Evolutionary conservation across 2,888 invertebrate genomes (phyloP).

Genomic region (Exephanes ischioxanthus): DNA sequence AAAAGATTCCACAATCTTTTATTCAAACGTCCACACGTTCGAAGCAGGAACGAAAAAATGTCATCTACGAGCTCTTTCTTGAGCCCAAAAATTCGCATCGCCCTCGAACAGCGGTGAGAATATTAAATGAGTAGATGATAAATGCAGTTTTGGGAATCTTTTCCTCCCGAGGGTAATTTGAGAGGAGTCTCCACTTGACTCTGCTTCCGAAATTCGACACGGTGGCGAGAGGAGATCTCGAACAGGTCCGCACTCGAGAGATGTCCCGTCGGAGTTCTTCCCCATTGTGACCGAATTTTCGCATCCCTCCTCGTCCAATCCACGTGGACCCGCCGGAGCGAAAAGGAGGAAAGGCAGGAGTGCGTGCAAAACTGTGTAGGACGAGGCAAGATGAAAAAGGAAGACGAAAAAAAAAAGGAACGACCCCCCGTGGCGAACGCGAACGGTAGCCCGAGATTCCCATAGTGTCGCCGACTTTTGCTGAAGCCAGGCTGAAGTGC

Average conservation of each 20-base stretch:
- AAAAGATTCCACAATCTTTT: too few relatives aligned
- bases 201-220: slow-evolving; percentile 71
- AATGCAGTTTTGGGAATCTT: background rate
- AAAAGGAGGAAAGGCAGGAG: slow-evolving; percentile 46
- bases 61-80: background rate
- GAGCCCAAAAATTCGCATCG: background rate
- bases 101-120: background rate
- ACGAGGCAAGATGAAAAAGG: slow-evolving; percentile 53
- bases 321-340: slow-evolving; percentile 33
- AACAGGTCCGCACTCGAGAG: slow-evolving; percentile 33
- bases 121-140: slow-evolving; percentile 2
- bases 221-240: slow-evolving; percentile 54
- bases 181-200: slow-evolving; percentile 66
- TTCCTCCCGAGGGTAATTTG: slow-evolving; percentile 57
- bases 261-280: slow-evolving; percentile 53
- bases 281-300: slow-evolving; percentile 63
- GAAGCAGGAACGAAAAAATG: background rate
- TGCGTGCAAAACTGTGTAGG: slow-evolving; percentile 64
- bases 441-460: slow-evolving; percentile 79
- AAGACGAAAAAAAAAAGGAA: slow-evolving; percentile 59
- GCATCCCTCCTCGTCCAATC: slow-evolving; percentile 63
- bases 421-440: slow-evolving; percentile 78
- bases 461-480: slow-evolving; percentile 76
- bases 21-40: too few relatives aligned
- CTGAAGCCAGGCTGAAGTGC: slow-evolving; percentile 49